Conservation (phyloP, 2,113 vertebrate species). For the Oncorhynchus nerka region DNA sequence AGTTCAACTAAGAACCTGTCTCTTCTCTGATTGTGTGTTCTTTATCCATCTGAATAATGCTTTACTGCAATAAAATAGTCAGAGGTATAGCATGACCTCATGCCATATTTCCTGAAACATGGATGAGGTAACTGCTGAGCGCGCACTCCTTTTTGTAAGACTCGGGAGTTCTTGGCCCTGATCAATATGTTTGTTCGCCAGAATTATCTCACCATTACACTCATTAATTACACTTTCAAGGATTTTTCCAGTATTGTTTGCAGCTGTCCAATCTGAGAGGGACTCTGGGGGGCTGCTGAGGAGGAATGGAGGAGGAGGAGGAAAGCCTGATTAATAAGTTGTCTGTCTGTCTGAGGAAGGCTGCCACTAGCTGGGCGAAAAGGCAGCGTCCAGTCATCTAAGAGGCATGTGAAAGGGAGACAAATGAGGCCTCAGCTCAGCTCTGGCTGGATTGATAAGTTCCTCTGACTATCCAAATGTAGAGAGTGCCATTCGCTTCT, state of each 20-base stretch:
- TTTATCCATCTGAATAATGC: slow-evolving; percentile 32
- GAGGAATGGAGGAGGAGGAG: background rate
- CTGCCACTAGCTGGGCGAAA: slow-evolving; percentile 48
- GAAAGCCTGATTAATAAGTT: slow-evolving; percentile 48
- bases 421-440: slow-evolving; percentile 59
- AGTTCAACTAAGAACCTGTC: slow-evolving; percentile 10
- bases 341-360: slow-evolving; percentile 49
- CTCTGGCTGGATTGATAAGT: slow-evolving; percentile 56
- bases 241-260: slow-evolving; percentile 59
- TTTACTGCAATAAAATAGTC: slow-evolving; percentile 1
- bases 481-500: no score
- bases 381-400: slow-evolving; percentile 51
- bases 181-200: slow-evolving; percentile 70
- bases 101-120: slow-evolving; percentile 45
- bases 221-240: slow-evolving; percentile 72
- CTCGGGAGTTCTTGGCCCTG: slow-evolving; percentile 53
- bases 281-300: background rate
- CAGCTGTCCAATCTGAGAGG: slow-evolving; percentile 41
- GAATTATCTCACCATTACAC: slow-evolving; percentile 67
- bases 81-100: slow-evolving; percentile 53
- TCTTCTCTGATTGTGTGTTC: slow-evolving; percentile 2
- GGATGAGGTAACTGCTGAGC: slow-evolving; percentile 49
- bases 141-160: slow-evolving; percentile 47
- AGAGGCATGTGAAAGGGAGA: slow-evolving; percentile 48
- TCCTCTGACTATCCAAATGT: slow-evolving; percentile 16